phyloP scores from a whole-genome alignment of 1,140 invertebrate species.

The Epicauta chinensis region DNA sequence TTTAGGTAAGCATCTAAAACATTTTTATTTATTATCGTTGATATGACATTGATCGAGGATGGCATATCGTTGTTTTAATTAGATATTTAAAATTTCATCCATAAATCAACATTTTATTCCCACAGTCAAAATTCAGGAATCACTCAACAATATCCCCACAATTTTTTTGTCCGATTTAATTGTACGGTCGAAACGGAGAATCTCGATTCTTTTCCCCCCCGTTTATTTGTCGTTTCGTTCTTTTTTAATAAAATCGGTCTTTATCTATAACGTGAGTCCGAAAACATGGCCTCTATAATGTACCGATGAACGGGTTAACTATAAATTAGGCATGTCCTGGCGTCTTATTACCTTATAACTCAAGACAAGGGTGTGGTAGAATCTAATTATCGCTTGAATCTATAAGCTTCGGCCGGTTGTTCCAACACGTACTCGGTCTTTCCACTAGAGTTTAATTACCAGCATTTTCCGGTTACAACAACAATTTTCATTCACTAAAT shows the following conservation, averaged over 20 bases:
- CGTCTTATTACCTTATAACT: constrained; percentile 41
- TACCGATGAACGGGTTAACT: constrained; percentile 32
- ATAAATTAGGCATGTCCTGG: constrained; percentile 37
- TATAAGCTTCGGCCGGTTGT: constrained; percentile 31
- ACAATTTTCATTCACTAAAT: too few species aligned
- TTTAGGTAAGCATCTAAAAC: constrained; percentile 24
- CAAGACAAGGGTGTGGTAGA: constrained; percentile 37
- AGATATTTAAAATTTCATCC: constrained; percentile 17
- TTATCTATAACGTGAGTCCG: constrained; percentile 11
- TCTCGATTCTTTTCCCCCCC: constrained; percentile 11
- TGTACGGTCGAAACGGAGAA: constrained; percentile 21
- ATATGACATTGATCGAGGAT: constrained; percentile 34
- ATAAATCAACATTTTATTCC: constrained; percentile 31
- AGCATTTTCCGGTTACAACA: too few species aligned
- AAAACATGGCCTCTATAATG: constrained; percentile 24
- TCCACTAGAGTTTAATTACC: constrained; percentile 14
- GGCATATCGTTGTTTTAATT: constrained; percentile 30
- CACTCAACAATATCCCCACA: background rate
- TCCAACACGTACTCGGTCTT: constrained; percentile 15
- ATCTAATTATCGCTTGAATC: constrained; percentile 38
- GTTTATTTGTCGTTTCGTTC: constrained; percentile 10
- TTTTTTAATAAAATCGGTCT: constrained; percentile 15
- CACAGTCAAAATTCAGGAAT: constrained; percentile 14
- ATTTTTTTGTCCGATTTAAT: constrained; percentile 20
- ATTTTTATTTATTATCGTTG: constrained; percentile 32